Conservation (phyloP, 1,140 invertebrate genomes). For the Drosophila equinoxialis region DNA sequence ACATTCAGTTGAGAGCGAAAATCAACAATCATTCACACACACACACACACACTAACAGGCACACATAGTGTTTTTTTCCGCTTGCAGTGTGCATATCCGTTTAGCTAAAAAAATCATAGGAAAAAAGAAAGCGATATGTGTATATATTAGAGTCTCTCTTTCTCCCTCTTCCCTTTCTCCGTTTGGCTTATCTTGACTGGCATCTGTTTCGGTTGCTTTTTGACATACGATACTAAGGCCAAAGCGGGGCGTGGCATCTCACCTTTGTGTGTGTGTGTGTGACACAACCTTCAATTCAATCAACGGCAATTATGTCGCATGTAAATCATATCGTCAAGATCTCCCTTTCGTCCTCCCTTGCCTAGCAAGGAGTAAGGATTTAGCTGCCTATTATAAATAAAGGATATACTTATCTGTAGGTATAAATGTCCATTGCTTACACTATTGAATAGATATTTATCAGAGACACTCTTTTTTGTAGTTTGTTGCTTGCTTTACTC, state of each 20-base stretch:
- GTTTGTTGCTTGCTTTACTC: no score
- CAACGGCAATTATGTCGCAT: constrained; percentile 73
- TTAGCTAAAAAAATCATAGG: constrained; percentile 33
- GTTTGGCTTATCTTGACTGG: constrained; percentile 25
- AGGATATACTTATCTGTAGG: neutral
- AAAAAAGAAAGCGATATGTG: neutral
- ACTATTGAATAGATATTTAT: neutral
- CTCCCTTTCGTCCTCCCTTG: constrained; percentile 16
- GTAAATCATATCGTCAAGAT: constrained; percentile 49
- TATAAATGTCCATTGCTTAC: neutral
- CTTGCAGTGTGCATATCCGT: constrained; percentile 50
- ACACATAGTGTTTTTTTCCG: constrained; percentile 15
- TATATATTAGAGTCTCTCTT: constrained; percentile 2
- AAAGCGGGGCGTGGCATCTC: constrained; percentile 16
- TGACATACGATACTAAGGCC: constrained; percentile 59
- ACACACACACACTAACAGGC: neutral
- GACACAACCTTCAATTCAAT: constrained; percentile 60
- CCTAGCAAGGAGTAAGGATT: neutral
- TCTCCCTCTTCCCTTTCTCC: neutral
- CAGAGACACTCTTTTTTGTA: neutral
- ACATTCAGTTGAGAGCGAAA: constrained; percentile 53
- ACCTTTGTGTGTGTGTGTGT: constrained; percentile 60
- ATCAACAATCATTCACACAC: constrained; percentile 34
- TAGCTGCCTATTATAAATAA: neutral
- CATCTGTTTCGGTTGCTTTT: constrained; percentile 41